Percentiles rank a stretch among this genome's conserved stretches.
phyloP scores from a whole-genome alignment of 2,797 vertebrate genomes.

The Rhodeus uyekii region DNA sequence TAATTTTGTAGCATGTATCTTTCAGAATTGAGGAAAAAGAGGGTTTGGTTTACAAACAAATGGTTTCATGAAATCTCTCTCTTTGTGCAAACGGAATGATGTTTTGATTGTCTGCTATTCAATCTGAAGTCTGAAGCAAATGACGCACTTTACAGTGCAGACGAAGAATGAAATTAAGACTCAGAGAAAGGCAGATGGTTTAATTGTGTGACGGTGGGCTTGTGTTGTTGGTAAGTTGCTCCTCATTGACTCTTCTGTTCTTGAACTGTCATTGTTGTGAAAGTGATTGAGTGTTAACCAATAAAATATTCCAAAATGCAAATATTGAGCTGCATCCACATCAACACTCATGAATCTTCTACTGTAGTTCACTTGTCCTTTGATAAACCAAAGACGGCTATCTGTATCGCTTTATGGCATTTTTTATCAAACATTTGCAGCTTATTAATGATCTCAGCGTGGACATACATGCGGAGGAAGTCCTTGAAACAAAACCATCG shows the following conservation, averaged over 20 bases:
- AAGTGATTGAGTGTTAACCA: constrained; percentile 64
- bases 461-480: constrained; percentile 40
- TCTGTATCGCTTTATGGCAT: constrained; percentile 45
- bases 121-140: constrained; percentile 5
- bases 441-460: constrained; percentile 48
- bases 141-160: neutral
- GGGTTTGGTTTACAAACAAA: constrained; percentile 20
- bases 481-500: constrained; percentile 50
- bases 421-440: constrained; percentile 53
- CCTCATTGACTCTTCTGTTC: constrained; percentile 57
- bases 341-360: constrained; percentile 62
- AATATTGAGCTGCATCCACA: constrained; percentile 52
- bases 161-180: neutral
- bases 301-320: constrained; percentile 66
- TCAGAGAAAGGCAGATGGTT: constrained; percentile 8
- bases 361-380: constrained; percentile 55
- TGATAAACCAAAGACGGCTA: constrained; percentile 57
- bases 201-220: constrained; percentile 10
- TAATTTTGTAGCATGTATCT: neutral
- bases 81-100: constrained; percentile 12
- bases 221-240: constrained; percentile 18
- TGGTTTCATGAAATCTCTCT: neutral
- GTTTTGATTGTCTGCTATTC: neutral
- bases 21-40: neutral
- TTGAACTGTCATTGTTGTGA: constrained; percentile 62